Evolutionary conservation across 2,888 invertebrate genomes (phyloP).

Genomic region (Encarsia formosa): DNA sequence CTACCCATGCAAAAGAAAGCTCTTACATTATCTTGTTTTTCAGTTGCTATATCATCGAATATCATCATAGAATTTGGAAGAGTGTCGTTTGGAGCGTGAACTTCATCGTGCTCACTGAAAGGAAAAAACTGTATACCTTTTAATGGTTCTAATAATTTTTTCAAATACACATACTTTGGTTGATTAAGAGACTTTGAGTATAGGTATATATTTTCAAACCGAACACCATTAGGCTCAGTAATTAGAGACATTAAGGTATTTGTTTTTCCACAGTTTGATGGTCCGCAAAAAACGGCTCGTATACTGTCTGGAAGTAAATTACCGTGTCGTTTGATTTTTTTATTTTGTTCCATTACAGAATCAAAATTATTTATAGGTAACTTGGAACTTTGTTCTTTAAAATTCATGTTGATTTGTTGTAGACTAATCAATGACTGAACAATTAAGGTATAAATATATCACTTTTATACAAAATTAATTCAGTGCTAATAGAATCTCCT

Average conservation of each 20-base stretch:
- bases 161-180: background rate
- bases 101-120: too few species aligned
- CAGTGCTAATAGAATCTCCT: background rate
- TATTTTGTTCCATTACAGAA: background rate
- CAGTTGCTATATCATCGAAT: conserved; percentile 45
- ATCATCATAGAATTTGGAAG: conserved; percentile 46
- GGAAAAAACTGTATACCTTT: background rate
- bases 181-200: conserved; percentile 11
- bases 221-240: conserved; percentile 24
- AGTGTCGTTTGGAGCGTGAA: too few species aligned
- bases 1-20: background rate
- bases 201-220: conserved; percentile 4
- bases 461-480: background rate
- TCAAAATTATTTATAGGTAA: background rate
- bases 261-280: conserved; percentile 31
- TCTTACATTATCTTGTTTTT: conserved; percentile 27
- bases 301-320: too few species aligned
- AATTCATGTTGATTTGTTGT: background rate
- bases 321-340: background rate
- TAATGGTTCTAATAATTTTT: background rate
- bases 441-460: background rate
- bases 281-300: conserved; percentile 24
- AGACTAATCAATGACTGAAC: background rate
- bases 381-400: background rate
- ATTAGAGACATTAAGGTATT: conserved; percentile 30